Evolutionary conservation across 1,140 invertebrate genomes (phyloP), one percentile per base, ranked within the genome.

Genomic region (Drosophila ohnishii): DNA sequence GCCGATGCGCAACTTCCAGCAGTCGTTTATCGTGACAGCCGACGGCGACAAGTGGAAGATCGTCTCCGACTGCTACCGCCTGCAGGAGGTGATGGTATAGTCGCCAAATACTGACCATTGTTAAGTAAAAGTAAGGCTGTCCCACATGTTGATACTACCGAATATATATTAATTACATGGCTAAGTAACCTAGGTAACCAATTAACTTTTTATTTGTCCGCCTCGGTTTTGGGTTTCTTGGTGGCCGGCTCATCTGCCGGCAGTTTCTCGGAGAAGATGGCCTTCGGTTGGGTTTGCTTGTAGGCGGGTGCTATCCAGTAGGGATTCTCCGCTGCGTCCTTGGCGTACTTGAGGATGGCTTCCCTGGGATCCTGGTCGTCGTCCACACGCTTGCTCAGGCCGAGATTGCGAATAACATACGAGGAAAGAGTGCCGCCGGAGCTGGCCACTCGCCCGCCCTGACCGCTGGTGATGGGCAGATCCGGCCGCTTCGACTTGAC

Each of bases 301-400:
- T 98, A 99, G 9, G 97, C 98, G 0, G 97, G 97, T 0, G 97
- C 94, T 44, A 98, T 96, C 97, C 97, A 99, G 90, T 98, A 98
- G 0, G 99, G 99, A 94, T 99, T 98, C 91, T 99, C 97, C 53
- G 95, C 98, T 0, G 99, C 98, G 32, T 98, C 98, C 92, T 99
- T 98, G 0, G 98, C 98, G 93, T 96, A 99, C 75, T 97, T 96
- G n/a, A 99, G 93, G 84, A 99, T 98, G 7, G 98, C 98, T 85
- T 98, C 97, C 58, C 99, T 94, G 0, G 99, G 98, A 94, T 99
- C 98, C 83, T 98, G 97, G 92, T 99, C 98, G 85, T 98, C 97
- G 77, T 99, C 96, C 19, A 98, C 96, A 61, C 97, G 94, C 88
- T 99, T 99, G 76, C 96, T 97, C 2, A 98, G 92, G 0, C 98